Conservation (phyloP, 2,113 vertebrate species). For the Choloepus hoffmanni region DNA sequence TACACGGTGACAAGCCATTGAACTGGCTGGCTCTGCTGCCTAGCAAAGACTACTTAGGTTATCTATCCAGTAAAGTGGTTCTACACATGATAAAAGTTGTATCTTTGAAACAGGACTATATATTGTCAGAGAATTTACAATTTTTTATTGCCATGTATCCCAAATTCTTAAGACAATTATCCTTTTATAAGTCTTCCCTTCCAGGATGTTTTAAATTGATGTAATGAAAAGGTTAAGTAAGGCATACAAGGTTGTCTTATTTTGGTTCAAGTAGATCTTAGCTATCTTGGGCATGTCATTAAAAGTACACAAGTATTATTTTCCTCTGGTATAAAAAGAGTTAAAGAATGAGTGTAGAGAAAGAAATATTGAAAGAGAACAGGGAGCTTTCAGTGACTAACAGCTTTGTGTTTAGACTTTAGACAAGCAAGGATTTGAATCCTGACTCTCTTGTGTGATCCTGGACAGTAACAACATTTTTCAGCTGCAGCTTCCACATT, state of each 20-base stretch:
- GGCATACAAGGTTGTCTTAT: too few relatives aligned
- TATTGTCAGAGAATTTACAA: background rate
- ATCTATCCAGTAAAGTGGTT: background rate
- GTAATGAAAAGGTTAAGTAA: background rate
- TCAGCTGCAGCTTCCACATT: background rate
- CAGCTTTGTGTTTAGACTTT: background rate
- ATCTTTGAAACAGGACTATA: background rate
- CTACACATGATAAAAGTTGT: background rate
- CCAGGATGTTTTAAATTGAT: background rate
- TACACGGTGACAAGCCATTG: background rate
- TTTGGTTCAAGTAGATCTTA: background rate
- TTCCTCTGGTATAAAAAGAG: background rate
- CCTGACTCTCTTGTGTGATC: background rate
- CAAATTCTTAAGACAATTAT: background rate
- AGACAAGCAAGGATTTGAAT: background rate
- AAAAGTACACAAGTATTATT: background rate
- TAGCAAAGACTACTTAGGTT: background rate
- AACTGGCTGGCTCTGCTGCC: background rate
- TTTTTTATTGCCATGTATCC: fast-evolving
- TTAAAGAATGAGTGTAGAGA: background rate
- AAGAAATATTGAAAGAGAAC: background rate
- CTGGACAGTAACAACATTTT: background rate
- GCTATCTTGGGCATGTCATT: background rate
- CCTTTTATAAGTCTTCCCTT: background rate
- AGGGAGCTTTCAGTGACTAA: background rate